Base-by-base conservation (phyloP, 1,140 invertebrate species). In the Trachymyrmex septentrionalis region DNA sequence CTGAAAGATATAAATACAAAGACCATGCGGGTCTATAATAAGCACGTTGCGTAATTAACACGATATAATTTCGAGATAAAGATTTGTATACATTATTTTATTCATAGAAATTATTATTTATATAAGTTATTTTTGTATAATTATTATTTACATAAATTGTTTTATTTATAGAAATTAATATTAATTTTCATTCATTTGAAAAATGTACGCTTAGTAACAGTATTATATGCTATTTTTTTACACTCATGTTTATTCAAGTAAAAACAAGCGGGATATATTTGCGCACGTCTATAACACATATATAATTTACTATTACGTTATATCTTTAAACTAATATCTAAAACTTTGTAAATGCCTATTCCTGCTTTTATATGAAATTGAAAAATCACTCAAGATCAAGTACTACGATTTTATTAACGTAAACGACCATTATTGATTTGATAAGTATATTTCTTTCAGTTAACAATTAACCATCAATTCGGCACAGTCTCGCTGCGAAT, bases 401-500 rank as follows among this genome's bases (percentile, higher is more conserved):
- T 34, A 14, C 48, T 10, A 12, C 48, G 3, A 30, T 53, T 30
- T 81, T 19, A 19, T 53, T 34, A 63, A 48, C 10, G 16, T 53
- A 53, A 44, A 53, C 3, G 2, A 12, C 3, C 9, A 34, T 34
- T 53, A 38, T 50, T 34, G 21, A 72, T 81, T 55, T 14, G 21
- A 27, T 27, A 34, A 71, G 30, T 21, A 30, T 9, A 16, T 72
- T 71, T 71, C 21, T 57, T 38, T 55, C 50, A 81, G 71, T 81
- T 81, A 81, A 81, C 48, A 81, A 81, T 81, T 57, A 57, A 34
- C 10, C 66, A 34, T 57, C 34, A 72, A 81, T 81, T 71, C 55
- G 78, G 19, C 30, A 71, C 64, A 30, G n/a, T 72, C 66, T 69
- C 14, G 66, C 34, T 30, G 21, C 21, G 50, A 72, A 19, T 30